Percentiles rank a stretch among this genome's conserved stretches.
These are phyloP conservation scores for Ladona fulva DNA, from an alignment of 1,140 invertebrate genomes.

Conservation along the genomic window DNA sequence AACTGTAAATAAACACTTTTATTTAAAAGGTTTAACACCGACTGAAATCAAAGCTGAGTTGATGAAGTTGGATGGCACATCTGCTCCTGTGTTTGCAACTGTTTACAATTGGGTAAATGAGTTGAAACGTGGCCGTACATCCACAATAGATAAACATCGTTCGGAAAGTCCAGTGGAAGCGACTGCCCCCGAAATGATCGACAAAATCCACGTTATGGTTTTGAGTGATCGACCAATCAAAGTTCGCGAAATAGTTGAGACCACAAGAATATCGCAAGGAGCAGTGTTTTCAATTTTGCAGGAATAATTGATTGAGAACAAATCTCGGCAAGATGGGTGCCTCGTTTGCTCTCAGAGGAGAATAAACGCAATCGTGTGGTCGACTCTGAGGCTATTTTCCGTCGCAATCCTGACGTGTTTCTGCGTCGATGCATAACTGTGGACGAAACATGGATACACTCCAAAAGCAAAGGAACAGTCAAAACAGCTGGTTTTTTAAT, in stretches of 20 bases:
- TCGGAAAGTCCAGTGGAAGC: no score
- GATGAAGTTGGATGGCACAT: background rate
- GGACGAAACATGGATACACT: no score
- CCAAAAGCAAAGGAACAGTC: no score
- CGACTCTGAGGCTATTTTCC: background rate
- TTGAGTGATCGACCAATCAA: constrained; percentile 28
- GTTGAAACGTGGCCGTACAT: no score
- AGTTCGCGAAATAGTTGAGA: constrained; percentile 26
- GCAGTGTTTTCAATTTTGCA: background rate
- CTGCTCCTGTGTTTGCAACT: no score
- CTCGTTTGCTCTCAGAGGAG: no score
- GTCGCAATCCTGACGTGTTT: background rate
- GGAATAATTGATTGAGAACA: background rate
- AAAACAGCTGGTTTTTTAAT: no score
- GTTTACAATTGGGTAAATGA: no score
- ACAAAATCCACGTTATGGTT: constrained; percentile 25
- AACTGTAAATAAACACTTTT: background rate
- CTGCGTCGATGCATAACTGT: no score
- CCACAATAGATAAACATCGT: no score
- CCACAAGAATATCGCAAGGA: constrained; percentile 16
- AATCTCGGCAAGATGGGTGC: background rate
- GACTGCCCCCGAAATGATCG: no score
- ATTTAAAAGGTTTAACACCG: background rate
- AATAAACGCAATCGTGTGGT: background rate
- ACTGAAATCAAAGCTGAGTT: background rate